phyloP scores from a whole-genome alignment of 2,888 invertebrate genomes.

The Melolontha melolontha region DNA sequence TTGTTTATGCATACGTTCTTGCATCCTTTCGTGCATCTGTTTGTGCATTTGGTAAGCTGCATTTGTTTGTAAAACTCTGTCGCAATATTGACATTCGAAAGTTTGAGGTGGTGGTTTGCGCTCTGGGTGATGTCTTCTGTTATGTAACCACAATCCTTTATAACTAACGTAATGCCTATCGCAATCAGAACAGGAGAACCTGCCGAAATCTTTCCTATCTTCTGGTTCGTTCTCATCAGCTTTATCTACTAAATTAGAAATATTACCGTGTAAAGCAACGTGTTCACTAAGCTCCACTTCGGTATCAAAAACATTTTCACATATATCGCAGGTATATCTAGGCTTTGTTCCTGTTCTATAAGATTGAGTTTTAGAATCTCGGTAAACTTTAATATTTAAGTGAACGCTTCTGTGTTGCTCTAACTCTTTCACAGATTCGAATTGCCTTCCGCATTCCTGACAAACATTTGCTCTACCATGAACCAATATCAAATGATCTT shows the following conservation, averaged over 20 bases:
- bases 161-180: conserved; percentile 65
- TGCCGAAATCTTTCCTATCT: conserved; percentile 62
- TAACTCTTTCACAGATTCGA: conserved; percentile 71
- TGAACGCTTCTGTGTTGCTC: conserved; percentile 76
- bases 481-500: conserved; percentile 68
- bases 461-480: conserved; percentile 67
- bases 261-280: conserved; percentile 53
- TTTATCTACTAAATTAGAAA: conserved; percentile 61
- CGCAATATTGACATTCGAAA: conserved; percentile 57
- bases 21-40: conserved; percentile 58
- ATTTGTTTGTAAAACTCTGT: conserved; percentile 57
- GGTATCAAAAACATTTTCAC: conserved; percentile 71
- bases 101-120: conserved; percentile 49
- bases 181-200: conserved; percentile 66
- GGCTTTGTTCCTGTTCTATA: conserved; percentile 67
- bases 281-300: conserved; percentile 59
- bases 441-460: conserved; percentile 74
- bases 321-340: conserved; percentile 59
- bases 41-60: conserved; percentile 59
- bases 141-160: conserved; percentile 60
- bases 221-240: conserved; percentile 63
- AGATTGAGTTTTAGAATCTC: conserved; percentile 72
- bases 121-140: conserved; percentile 57
- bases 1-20: conserved; percentile 26
- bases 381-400: conserved; percentile 75